phyloP scores from a whole-genome alignment of 2,113 vertebrate genomes.

The Dicerorhinus sumatrensis region DNA sequence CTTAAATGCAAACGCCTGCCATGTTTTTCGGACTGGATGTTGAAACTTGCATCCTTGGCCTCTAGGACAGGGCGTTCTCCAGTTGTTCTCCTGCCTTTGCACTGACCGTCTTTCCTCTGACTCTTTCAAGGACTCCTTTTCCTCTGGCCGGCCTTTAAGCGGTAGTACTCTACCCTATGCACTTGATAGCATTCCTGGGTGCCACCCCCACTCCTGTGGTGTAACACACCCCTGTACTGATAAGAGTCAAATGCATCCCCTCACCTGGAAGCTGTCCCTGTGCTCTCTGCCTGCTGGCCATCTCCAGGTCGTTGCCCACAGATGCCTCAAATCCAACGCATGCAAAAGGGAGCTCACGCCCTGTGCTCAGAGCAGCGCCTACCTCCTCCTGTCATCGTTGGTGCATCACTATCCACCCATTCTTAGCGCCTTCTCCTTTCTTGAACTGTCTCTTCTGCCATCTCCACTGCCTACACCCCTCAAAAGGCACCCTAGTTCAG shows the following conservation, averaged over 20 bases:
- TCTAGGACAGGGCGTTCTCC: neutral
- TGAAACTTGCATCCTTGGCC: neutral
- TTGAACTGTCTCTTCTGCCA: neutral
- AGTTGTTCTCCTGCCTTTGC: neutral
- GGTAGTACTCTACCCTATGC: neutral
- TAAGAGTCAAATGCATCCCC: neutral
- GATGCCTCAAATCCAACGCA: neutral
- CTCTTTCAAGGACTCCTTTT: neutral
- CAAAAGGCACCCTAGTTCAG: neutral
- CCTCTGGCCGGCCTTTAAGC: neutral
- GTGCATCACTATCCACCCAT: neutral
- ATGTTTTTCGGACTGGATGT: neutral
- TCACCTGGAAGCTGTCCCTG: neutral
- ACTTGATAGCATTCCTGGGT: neutral
- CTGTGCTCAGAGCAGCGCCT: neutral
- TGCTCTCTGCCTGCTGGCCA: neutral
- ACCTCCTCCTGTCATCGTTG: neutral
- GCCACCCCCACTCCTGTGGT: neutral
- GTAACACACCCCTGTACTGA: neutral
- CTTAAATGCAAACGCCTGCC: neutral
- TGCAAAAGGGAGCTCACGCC: neutral
- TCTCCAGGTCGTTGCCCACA: neutral
- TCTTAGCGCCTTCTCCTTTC: neutral
- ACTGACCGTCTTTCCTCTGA: neutral
- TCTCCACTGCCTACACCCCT: neutral